A percentile compares a stretch with the other conserved stretches of the same genome.
These are phyloP conservation scores for Microdon myrmicae DNA, from an alignment of 2,888 invertebrate species.

Conservation along the genomic window DNA sequence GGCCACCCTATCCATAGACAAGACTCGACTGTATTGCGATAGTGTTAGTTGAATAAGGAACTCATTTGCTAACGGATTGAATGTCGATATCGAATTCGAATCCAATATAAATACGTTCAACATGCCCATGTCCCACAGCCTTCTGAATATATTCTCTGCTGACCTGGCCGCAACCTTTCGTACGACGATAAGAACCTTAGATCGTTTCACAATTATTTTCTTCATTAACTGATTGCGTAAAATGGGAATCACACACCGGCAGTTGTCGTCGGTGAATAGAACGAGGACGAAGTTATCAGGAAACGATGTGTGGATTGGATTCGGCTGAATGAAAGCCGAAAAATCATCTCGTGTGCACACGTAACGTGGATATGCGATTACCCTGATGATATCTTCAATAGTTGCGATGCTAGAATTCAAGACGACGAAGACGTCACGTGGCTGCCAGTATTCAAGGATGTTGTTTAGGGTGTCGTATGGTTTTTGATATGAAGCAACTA, in stretches of 20 bases:
- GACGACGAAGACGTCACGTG: slow-evolving; percentile 37
- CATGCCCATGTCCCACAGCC: slow-evolving; percentile 29
- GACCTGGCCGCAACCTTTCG: not conserved
- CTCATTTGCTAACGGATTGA: slow-evolving; percentile 22
- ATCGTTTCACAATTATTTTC: slow-evolving; percentile 33
- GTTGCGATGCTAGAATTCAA: slow-evolving; percentile 24
- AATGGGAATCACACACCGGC: slow-evolving; percentile 31
- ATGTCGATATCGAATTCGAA: slow-evolving; percentile 14
- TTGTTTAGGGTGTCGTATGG: slow-evolving; percentile 31
- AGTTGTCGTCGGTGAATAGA: slow-evolving; percentile 37
- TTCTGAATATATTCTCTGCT: slow-evolving; percentile 14
- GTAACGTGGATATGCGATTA: slow-evolving; percentile 28
- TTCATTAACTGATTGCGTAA: slow-evolving; percentile 30
- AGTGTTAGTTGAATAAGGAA: slow-evolving; percentile 13
- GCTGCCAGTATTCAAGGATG: slow-evolving; percentile 37
- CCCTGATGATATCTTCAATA: slow-evolving; percentile 15
- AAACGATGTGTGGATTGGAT: slow-evolving; percentile 19
- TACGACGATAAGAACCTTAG: slow-evolving; percentile 29
- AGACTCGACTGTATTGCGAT: slow-evolving; percentile 5
- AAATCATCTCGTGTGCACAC: slow-evolving; percentile 33
- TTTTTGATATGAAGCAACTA: no score
- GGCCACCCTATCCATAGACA: slow-evolving; percentile 23
- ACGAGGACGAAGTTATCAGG: slow-evolving; percentile 45
- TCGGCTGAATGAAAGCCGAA: slow-evolving; percentile 15
- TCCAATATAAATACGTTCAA: slow-evolving; percentile 34